Conservation (phyloP, 2,888 invertebrate species). For the Lumbricus terrestris region DNA sequence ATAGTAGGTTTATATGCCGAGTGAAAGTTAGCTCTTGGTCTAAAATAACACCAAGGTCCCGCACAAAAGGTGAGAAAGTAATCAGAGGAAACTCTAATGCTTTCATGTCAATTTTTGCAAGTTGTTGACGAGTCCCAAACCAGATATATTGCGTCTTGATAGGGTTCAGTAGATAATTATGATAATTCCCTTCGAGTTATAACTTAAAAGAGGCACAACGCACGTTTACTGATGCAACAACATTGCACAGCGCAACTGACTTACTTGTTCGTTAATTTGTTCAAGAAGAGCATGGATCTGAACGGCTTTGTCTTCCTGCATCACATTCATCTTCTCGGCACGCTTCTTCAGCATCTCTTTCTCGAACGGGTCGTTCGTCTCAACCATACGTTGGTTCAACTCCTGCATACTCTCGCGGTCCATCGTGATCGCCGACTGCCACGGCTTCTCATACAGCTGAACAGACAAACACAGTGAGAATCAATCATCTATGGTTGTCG, state of each 20-base stretch:
- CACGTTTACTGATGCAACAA: background rate
- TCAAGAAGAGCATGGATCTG: constrained; percentile 85
- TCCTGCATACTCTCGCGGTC: constrained; percentile 50
- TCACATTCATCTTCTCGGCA: constrained; percentile 67
- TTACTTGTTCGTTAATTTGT: constrained; percentile 56
- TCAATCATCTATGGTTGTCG: background rate
- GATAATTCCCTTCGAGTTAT: background rate
- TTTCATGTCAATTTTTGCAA: no score
- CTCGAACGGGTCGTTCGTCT: constrained; percentile 39
- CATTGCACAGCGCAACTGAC: constrained; percentile 36
- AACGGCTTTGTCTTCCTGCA: constrained; percentile 86
- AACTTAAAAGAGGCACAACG: accelerated
- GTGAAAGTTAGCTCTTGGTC: no score
- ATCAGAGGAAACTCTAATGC: no score
- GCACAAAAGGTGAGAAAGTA: no score
- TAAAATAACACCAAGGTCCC: no score
- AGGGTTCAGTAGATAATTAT: no score
- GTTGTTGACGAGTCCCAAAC: no score
- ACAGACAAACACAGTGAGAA: background rate
- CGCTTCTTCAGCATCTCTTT: constrained; percentile 82
- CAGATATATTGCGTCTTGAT: no score
- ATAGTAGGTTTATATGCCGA: no score
- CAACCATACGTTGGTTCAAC: constrained; percentile 37
- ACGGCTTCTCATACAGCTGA: constrained; percentile 43
- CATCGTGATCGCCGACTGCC: constrained; percentile 49